Percentiles rank a stretch among this genome's conserved stretches.
These are phyloP conservation scores for Axea sp. DNA, from an alignment of 2,888 invertebrate species.

Conservation along the genomic window DNA sequence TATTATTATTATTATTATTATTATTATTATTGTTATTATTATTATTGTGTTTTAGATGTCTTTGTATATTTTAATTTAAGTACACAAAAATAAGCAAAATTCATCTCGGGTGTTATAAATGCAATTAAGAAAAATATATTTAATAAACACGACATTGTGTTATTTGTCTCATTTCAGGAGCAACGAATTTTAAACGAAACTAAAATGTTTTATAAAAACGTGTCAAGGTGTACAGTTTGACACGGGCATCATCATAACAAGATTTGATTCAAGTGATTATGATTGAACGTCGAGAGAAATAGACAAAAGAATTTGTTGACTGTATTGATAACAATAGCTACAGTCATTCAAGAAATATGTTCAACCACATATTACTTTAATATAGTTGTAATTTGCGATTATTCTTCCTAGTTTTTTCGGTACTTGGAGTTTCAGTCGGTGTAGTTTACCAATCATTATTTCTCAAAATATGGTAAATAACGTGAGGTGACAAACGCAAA, in stretches of 20 bases:
- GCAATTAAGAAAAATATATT: neutral
- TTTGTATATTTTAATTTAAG: too few species aligned
- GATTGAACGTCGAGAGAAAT: conserved; percentile 66
- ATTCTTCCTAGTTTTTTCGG: conserved; percentile 63
- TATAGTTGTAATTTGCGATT: conserved; percentile 55
- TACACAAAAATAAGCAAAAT: conserved; percentile 37
- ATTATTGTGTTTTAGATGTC: too few species aligned
- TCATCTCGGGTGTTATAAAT: conserved; percentile 18
- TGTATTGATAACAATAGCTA: conserved; percentile 51
- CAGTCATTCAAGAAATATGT: conserved; percentile 43
- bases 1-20: too few species aligned
- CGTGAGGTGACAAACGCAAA: conserved; percentile 20
- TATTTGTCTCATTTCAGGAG: conserved; percentile 73
- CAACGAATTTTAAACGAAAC: conserved; percentile 74
- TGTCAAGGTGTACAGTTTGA: conserved; percentile 70
- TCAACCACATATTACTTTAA: conserved; percentile 50
- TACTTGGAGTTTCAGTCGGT: conserved; percentile 70
- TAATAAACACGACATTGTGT: conserved; percentile 12
- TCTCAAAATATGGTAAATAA: neutral
- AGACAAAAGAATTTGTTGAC: conserved; percentile 62
- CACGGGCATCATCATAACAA: conserved; percentile 70
- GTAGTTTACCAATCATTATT: conserved; percentile 66
- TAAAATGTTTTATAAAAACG: conserved; percentile 67
- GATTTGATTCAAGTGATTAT: conserved; percentile 70
- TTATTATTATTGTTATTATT: too few species aligned